Base-by-base conservation (phyloP, 92 coral and sea anemone species). In the Phenganax marumi region DNA sequence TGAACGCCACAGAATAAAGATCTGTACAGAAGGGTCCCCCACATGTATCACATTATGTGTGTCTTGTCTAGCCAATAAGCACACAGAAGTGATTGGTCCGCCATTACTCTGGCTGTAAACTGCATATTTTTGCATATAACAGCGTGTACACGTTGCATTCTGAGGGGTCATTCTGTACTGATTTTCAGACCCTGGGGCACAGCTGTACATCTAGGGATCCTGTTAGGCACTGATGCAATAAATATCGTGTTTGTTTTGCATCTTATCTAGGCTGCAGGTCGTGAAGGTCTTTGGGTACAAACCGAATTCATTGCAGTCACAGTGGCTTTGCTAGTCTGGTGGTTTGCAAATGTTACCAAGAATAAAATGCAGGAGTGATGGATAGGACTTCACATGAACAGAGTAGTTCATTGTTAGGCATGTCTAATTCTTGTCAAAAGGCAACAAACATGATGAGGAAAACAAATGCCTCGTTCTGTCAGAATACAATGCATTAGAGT, bases 231-330 rank as follows among this genome's bases (percentile, higher is more conserved):
- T 13, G 12, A n/a, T 26, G 11, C 12, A 11, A 12, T 33, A 52
- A 47, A 12, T 19, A 8, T 62, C 1, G 70, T 54, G 77, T 51
- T 80, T 8, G 16, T 25, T 13, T 62, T 25, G 73, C 7, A 73
- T 51, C 16, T 17, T 8, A 66, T 16, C 54, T 82, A 95, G 98
- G 97, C 96, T 77, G 98, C 98, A 52, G 96, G 98, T 69, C 96
- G 97, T 62, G 98, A 95, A 80, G 98, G 98, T 70, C 86, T 95
- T 18, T 95, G 93, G 92, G 98, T 95, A 13, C 97, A 95, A 84
- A 95, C 98, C 3, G 98, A 95, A 84, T 95, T 95, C 73, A 86
- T 95, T 75, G 98, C 98, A 4, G 98, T 95, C 8, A 92, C 93
- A 7, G 96, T 96, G 12, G 97, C 98, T 10, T 88, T 95, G 55